phyloP scores from a whole-genome alignment of 2,888 invertebrate species.

The Apocheima hispidaria region DNA sequence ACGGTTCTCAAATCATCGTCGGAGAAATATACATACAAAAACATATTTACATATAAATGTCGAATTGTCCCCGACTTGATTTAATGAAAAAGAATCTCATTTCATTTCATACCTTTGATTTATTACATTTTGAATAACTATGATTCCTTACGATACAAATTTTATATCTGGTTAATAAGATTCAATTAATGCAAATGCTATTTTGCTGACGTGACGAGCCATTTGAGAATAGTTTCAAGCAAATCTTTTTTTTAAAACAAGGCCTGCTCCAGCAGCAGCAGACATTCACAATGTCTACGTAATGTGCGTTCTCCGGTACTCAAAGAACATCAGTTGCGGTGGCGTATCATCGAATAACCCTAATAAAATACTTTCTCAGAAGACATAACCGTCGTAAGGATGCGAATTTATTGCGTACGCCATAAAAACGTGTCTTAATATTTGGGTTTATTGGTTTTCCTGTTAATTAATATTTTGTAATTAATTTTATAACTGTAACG shows the following conservation, averaged over 20 bases:
- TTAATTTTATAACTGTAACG: conserved; percentile 33
- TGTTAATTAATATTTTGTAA: conserved; percentile 40
- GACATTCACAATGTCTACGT: conserved; percentile 1
- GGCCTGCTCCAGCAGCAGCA: background rate
- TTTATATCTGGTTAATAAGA: no score
- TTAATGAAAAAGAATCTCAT: no score
- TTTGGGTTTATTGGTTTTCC: conserved; percentile 54
- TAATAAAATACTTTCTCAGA: conserved; percentile 39
- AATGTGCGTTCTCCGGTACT: conserved; percentile 12
- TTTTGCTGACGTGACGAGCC: no score
- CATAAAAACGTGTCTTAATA: conserved; percentile 40
- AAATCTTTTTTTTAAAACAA: background rate
- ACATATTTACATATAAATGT: no score
- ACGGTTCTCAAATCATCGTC: no score
- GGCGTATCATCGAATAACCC: conserved; percentile 23
- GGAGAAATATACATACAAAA: no score
- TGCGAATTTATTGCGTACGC: conserved; percentile 30
- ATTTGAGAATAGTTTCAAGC: no score
- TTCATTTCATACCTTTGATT: no score
- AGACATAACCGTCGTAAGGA: conserved; percentile 32
- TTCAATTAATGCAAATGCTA: no score
- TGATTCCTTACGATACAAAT: no score
- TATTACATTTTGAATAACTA: no score
- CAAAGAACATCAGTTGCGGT: conserved; percentile 26
- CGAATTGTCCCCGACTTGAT: no score